These are phyloP conservation scores for Ceratina australensis DNA, from an alignment of 1,140 invertebrate genomes.

Conservation along the genomic window DNA sequence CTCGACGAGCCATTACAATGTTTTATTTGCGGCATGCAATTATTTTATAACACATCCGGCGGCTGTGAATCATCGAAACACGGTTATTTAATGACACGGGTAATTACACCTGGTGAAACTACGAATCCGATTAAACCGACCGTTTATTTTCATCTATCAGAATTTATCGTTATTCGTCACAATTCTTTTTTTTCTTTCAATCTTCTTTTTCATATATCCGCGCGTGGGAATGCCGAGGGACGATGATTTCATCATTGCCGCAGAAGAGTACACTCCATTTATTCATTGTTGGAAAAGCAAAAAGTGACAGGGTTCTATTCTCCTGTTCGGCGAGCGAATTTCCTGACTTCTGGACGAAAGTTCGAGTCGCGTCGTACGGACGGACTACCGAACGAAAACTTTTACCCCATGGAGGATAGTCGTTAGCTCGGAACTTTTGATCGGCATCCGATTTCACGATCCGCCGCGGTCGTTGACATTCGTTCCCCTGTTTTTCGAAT, in stretches of 20 bases:
- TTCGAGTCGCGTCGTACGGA: not conserved
- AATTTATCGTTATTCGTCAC: not conserved
- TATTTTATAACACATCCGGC: conserved; percentile 26
- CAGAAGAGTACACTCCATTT: not conserved
- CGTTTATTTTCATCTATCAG: not conserved
- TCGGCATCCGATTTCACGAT: conserved; percentile 29
- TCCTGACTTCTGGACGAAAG: conserved; percentile 6
- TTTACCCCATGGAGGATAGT: not conserved
- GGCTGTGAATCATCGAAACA: conserved; percentile 4
- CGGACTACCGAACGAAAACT: conserved; percentile 5
- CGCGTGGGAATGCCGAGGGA: too few relatives aligned
- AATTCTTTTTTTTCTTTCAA: not conserved
- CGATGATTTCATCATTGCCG: not conserved
- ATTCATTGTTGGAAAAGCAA: not conserved
- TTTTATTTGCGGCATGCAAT: conserved; percentile 21
- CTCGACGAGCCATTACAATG: conserved; percentile 13
- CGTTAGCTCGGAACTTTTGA: conserved; percentile 19
- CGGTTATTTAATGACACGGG: conserved; percentile 21
- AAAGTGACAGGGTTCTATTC: not conserved
- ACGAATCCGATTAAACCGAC: conserved; percentile 20
- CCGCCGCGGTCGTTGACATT: not conserved
- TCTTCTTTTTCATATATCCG: too few relatives aligned
- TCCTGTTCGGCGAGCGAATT: not conserved
- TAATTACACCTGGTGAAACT: not conserved
- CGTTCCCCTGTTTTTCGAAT: not conserved